phyloP scores from a whole-genome alignment of 1,140 invertebrate species.

The Hirudo medicinalis region DNA sequence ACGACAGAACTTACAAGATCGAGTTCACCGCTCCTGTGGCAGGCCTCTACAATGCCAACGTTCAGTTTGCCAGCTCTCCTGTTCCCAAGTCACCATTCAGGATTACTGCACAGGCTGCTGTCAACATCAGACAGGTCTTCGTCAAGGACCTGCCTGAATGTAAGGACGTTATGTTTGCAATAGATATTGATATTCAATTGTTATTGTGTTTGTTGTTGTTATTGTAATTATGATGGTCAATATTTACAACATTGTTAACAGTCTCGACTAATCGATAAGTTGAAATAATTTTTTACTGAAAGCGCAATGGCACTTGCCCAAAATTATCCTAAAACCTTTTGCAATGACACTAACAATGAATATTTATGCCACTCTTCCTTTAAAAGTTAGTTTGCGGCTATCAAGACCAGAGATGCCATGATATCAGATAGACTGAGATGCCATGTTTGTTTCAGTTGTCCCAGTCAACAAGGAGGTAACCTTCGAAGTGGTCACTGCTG shows the following conservation, averaged over 20 bases:
- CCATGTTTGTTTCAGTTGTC: slow-evolving; percentile 51
- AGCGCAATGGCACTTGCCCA: too few species aligned
- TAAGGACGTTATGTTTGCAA: background rate
- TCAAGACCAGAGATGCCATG: too few species aligned
- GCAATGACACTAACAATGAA: too few species aligned
- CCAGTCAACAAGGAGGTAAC: slow-evolving; percentile 69
- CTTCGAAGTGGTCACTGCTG: slow-evolving; percentile 68
- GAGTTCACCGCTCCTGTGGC: slow-evolving; percentile 12
- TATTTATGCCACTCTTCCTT: too few species aligned
- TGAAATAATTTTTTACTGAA: background rate
- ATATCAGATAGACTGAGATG: slow-evolving; percentile 53
- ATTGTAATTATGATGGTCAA: background rate
- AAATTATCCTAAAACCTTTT: too few species aligned
- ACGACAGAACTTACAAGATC: slow-evolving; percentile 57
- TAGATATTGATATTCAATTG: background rate
- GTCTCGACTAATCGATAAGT: background rate
- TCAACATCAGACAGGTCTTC: slow-evolving; percentile 11
- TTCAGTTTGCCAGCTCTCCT: slow-evolving; percentile 54
- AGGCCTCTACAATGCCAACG: slow-evolving; percentile 49
- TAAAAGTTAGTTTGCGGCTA: too few species aligned
- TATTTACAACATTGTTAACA: too few species aligned
- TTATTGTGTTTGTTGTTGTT: background rate
- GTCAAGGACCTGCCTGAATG: slow-evolving; percentile 15
- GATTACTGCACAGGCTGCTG: slow-evolving; percentile 55
- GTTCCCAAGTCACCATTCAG: slow-evolving; percentile 61